Base-by-base conservation (phyloP, 2,888 invertebrate genomes). In the Apotomis turbidana region DNA sequence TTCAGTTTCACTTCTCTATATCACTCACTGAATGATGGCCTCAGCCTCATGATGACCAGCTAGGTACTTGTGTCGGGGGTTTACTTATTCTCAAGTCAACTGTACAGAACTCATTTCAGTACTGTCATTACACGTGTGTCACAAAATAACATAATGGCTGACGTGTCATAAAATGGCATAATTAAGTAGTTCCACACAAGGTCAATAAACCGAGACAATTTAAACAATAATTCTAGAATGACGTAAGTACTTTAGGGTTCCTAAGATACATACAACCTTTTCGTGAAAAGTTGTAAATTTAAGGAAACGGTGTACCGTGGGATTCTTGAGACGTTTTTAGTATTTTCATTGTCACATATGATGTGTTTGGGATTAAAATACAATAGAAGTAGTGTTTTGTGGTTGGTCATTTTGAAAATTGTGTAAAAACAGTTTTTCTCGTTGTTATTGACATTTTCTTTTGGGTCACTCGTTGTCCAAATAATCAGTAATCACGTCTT, bases 141-240 rank as follows among this genome's bases (percentile, higher is more conserved):
- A 67, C 36, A 59, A 59, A 59, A 68, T 68, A 49, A 5, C 59
- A 41, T 51, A 52, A 51, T 68, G 8, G 58, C 4, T 12, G 59
- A 15, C 58, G n/a, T 41, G 51, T 5, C 61, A 49, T n/a, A 62
- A 51, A 62, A 41, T 59, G 41, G 59, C 41, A 61, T 61, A 68
- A 68, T 68, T 68, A 68, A 68, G 68, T 68, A 41, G 68, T 67
- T 60, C 38, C 38, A 38, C 59, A 41, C 68, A 68, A 68, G 68
- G 68, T 52, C 54, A 55, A 68, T 54, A 61, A 68, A 68, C 68
- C 46, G 61, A 68, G 54, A 61, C 60, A 36, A 54, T 54, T 8
- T 36, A 46, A 4, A 12, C 12, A 10, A 8, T 1, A 2, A 2
- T 36, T 62, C 12, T 5, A 62, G n/a, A 62, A 62, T 2, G 61